Percentiles rank a stretch among this genome's conserved stretches.
These are phyloP conservation scores for Gambusia holbrooki DNA, from an alignment of 2,113 vertebrate genomes.

Conservation along the genomic window DNA sequence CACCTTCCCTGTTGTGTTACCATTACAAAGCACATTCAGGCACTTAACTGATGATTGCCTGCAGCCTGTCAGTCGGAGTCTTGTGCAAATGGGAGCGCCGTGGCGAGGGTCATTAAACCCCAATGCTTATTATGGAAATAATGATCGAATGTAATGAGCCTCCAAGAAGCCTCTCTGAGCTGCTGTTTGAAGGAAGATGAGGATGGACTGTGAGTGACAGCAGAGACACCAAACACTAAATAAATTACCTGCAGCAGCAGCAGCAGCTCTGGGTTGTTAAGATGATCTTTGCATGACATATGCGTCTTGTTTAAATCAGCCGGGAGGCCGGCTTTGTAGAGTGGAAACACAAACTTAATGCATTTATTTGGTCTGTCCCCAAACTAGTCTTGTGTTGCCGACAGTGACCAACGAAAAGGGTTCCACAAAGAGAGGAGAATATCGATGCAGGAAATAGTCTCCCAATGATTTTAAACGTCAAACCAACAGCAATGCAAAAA, in stretches of 20 bases:
- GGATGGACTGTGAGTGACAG: not conserved
- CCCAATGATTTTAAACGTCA: not conserved
- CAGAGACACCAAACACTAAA: not conserved
- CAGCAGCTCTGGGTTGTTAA: slow-evolving; percentile 2
- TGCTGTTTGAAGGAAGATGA: slow-evolving; percentile 16
- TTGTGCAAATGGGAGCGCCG: slow-evolving; percentile 24
- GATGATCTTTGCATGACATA: not conserved
- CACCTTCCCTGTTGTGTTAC: not conserved
- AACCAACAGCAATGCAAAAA: not conserved
- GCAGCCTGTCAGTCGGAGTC: slow-evolving; percentile 46
- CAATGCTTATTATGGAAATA: slow-evolving; percentile 43
- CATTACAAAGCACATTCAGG: slow-evolving; percentile 23
- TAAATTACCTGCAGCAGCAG: not conserved
- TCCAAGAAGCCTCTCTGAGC: slow-evolving; percentile 29
- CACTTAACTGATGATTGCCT: slow-evolving; percentile 28
- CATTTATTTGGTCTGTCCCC: not conserved
- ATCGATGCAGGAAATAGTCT: too few species aligned
- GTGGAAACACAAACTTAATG: not conserved
- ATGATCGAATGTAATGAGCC: slow-evolving; percentile 48
- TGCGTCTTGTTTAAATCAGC: not conserved
- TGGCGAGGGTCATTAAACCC: slow-evolving; percentile 54
- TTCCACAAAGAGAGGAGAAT: not conserved
- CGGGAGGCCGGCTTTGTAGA: not conserved
- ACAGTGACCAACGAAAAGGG: not conserved
- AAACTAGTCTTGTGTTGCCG: not conserved